Percentiles rank a stretch among this genome's conserved stretches.
Conservation (phyloP, 2,888 invertebrate species). For the Bedellia somnulentella region DNA sequence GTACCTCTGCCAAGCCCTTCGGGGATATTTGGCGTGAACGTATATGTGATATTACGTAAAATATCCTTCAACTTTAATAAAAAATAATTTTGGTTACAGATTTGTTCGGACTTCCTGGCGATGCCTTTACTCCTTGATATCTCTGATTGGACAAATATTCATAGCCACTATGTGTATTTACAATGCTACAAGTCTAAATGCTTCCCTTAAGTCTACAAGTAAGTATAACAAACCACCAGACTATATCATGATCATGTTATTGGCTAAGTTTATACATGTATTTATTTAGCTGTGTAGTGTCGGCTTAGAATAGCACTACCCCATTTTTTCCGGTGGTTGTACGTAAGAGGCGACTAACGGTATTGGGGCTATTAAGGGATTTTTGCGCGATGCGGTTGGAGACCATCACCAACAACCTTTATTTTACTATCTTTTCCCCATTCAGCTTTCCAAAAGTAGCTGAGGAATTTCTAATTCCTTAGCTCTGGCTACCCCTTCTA, state of each 20-base stretch:
- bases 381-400: not conserved
- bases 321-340: no score
- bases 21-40: no score
- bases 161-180: conserved; percentile 28
- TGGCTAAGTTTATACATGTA: no score
- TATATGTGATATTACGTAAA: no score
- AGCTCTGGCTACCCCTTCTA: not conserved
- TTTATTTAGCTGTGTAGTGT: no score
- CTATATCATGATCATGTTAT: no score
- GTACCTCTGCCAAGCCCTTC: no score
- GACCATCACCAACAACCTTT: not conserved
- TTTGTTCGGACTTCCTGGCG: conserved; percentile 28
- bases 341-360: not conserved
- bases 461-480: not conserved
- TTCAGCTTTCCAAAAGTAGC: not conserved
- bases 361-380: not conserved
- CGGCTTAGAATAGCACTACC: no score
- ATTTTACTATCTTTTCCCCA: not conserved
- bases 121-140: conserved; percentile 24
- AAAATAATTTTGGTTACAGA: no score
- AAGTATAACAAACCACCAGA: conserved; percentile 15
- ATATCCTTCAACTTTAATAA: no score
- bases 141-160: conserved; percentile 32
- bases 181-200: conserved; percentile 16
- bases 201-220: conserved; percentile 30